Base-by-base conservation (phyloP, 2,113 vertebrate species). In the Cathartes aura region DNA sequence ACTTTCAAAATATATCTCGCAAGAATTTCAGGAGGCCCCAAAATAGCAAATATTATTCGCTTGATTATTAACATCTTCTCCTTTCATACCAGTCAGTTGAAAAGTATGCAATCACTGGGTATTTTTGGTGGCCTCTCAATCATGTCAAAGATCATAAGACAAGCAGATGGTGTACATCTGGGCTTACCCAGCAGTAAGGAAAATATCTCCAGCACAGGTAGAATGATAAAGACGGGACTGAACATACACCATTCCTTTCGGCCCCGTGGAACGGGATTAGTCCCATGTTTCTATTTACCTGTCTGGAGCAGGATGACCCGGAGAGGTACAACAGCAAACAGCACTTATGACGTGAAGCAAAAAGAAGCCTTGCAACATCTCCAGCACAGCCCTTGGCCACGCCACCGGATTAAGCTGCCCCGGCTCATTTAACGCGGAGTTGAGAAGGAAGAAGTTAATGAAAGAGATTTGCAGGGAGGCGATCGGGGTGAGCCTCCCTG, bases 151-250 rank as follows among this genome's bases (percentile, higher is more conserved):
- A 97, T 96, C 96, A 93, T 89, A 96, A 97, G 96, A 96, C 93
- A 97, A 97, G 82, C 97, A 97, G 97, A 97, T 97, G 97, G 97
- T 88, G 96, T 97, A 97, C 97, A 97, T 97, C 97, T 97, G 95
- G 96, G 95, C 96, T 97, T 83, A 95, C 95, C 97, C 96, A 97
- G 96, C 93, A 95, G 97, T 96, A 94, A 96, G 93, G 93, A 93
- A 86, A 97, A 86, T 68, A 76, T 93, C 93, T 96, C 94, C 93
- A 96, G 84, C 91, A 88, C 93, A 96, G 95, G 96, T 97, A 96
- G 89, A 88, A 96, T 80, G 76, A 97, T 76, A 85, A 92, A 97
- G 89, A 76, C 5, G 18, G 83, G 83, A 79, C 83, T 93, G 72
- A 97, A 95, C 60, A 79, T 9, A 88, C 87, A 87, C 74, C 85